These are phyloP conservation scores for Anarhynchus alexandrinus DNA, from an alignment of 2,113 vertebrate species.

Conservation along the genomic window DNA sequence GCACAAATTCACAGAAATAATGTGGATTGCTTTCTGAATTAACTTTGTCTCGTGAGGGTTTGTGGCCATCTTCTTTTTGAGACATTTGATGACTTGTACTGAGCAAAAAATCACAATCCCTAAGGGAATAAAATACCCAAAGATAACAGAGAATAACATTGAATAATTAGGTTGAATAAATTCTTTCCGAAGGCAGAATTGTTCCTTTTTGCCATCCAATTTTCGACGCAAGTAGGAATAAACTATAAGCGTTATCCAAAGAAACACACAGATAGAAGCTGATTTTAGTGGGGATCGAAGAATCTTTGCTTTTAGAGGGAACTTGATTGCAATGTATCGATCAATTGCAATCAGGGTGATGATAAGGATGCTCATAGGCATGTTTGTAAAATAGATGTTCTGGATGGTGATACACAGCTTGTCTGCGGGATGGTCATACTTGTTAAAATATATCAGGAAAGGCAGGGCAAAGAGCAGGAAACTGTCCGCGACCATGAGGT, in stretches of 20 bases:
- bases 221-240: accelerated
- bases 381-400: slow-evolving; percentile 69
- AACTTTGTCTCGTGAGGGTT: not conserved
- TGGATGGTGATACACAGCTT: slow-evolving; percentile 30
- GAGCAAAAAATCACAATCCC: slow-evolving; percentile 74
- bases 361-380: slow-evolving; percentile 74
- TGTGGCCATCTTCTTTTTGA: slow-evolving; percentile 22
- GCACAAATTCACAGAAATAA: slow-evolving; percentile 71
- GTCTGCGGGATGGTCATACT: accelerated
- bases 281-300: slow-evolving; percentile 71
- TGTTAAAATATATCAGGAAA: slow-evolving; percentile 46
- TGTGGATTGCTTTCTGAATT: slow-evolving; percentile 47
- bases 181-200: slow-evolving; percentile 17
- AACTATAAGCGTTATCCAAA: slow-evolving; percentile 54
- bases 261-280: not conserved
- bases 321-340: slow-evolving; percentile 76
- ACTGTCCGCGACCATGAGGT: slow-evolving; percentile 70
- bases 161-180: accelerated
- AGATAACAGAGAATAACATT: not conserved
- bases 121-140: slow-evolving; percentile 64
- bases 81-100: slow-evolving; percentile 42
- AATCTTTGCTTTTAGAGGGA: slow-evolving; percentile 68
- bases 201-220: accelerated
- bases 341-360: slow-evolving; percentile 71
- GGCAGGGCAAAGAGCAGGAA: slow-evolving; percentile 72